These are phyloP conservation scores for Megalurothrips usitatus DNA, from an alignment of 2,888 invertebrate species.

Conservation along the genomic window DNA sequence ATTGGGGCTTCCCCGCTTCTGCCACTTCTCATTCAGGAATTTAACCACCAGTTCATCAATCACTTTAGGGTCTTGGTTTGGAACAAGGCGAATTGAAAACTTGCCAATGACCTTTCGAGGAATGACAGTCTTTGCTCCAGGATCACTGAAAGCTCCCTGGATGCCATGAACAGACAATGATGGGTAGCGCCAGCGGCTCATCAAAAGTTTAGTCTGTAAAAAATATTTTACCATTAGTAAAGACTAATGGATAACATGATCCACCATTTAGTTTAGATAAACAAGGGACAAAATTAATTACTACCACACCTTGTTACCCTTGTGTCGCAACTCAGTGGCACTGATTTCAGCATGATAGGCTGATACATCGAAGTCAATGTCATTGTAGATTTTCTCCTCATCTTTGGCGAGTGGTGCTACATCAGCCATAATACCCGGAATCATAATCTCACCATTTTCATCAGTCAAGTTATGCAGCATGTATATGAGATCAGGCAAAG, in stretches of 20 bases:
- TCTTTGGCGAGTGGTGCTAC: conserved; percentile 51
- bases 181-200: conserved; percentile 95
- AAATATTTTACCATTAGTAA: neutral
- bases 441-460: conserved; percentile 76
- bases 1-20: conserved; percentile 77
- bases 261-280: conserved; percentile 12
- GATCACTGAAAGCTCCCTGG: conserved; percentile 89
- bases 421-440: conserved; percentile 77
- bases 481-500: conserved; percentile 86
- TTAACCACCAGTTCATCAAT: conserved; percentile 74
- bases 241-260: neutral
- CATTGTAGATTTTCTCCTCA: conserved; percentile 49
- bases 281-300: too few species aligned
- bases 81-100: conserved; percentile 96
- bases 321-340: conserved; percentile 38
- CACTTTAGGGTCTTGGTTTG: conserved; percentile 80
- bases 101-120: conserved; percentile 91
- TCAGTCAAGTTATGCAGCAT: conserved; percentile 80
- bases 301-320: conserved; percentile 37
- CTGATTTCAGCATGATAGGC: conserved; percentile 42
- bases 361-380: conserved; percentile 55
- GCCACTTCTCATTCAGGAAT: conserved; percentile 73
- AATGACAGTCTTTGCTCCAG: conserved; percentile 93
- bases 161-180: conserved; percentile 92
- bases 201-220: conserved; percentile 65